A percentile compares a stretch with the other conserved stretches of the same genome.
phyloP scores from a whole-genome alignment of 2,888 invertebrate genomes.

The Chironomus tentans region DNA sequence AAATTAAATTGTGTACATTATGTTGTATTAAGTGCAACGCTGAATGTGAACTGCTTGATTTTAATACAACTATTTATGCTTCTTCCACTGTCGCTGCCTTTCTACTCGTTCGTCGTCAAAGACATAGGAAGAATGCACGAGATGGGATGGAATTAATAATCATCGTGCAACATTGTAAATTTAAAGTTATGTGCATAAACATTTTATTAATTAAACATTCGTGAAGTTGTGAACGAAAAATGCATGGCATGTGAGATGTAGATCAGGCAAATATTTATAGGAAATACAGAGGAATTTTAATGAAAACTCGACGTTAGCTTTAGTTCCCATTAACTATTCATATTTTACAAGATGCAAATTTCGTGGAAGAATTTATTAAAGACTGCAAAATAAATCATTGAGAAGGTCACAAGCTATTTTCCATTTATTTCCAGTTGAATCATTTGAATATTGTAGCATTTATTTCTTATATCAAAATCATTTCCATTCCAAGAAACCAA shows the following conservation, averaged over 20 bases:
- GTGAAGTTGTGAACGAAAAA: neutral
- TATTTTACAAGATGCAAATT: neutral
- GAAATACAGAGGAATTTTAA: too few species aligned
- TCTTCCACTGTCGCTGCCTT: neutral
- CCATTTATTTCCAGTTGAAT: too few species aligned
- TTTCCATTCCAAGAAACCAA: too few species aligned
- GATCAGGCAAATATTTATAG: too few species aligned
- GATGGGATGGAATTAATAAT: too few species aligned
- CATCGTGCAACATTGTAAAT: neutral
- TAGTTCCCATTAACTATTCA: neutral
- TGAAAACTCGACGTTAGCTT: too few species aligned
- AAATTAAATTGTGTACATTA: conserved; percentile 3
- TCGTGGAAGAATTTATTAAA: neutral
- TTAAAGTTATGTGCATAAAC: neutral
- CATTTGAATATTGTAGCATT: too few species aligned
- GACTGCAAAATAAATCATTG: too few species aligned
- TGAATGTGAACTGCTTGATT: neutral
- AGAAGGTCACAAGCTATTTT: too few species aligned
- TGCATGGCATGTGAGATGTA: neutral
- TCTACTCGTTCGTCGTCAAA: neutral
- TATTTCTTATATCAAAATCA: too few species aligned
- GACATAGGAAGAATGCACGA: too few species aligned
- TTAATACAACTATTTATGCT: neutral
- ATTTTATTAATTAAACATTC: neutral
- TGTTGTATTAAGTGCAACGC: neutral